These are phyloP conservation scores for Smithornis capensis DNA, from an alignment of 2,113 vertebrate genomes.

Conservation along the genomic window DNA sequence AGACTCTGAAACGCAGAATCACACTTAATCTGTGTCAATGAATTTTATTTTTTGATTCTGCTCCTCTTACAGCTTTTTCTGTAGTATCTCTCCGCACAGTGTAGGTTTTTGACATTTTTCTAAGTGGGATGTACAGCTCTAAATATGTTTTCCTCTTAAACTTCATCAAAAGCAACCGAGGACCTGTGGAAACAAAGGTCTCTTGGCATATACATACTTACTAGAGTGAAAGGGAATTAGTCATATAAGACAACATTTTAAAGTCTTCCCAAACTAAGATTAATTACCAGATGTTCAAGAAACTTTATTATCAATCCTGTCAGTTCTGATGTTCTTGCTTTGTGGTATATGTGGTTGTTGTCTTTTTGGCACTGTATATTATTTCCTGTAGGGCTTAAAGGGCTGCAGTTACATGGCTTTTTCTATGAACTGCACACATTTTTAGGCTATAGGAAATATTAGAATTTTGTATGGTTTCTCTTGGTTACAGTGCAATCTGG, in stretches of 20 bases:
- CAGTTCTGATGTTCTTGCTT: background rate
- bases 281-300: conserved; percentile 42
- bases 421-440: background rate
- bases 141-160: background rate
- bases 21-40: background rate
- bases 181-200: background rate
- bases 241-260: background rate
- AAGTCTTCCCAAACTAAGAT: conserved; percentile 4
- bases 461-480: background rate
- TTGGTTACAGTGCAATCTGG: background rate
- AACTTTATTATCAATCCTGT: background rate
- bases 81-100: background rate
- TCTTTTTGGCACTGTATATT: background rate
- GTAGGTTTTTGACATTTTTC: background rate
- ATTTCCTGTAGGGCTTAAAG: background rate
- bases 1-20: background rate
- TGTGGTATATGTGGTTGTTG: background rate
- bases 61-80: background rate
- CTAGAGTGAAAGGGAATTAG: background rate
- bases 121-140: background rate
- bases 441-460: background rate
- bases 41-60: background rate
- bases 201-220: background rate
- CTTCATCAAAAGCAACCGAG: background rate
- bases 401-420: background rate